A percentile compares a stretch with the other conserved stretches of the same genome.
phyloP scores from a whole-genome alignment of 2,888 invertebrate genomes.

The Myopa testacea region DNA sequence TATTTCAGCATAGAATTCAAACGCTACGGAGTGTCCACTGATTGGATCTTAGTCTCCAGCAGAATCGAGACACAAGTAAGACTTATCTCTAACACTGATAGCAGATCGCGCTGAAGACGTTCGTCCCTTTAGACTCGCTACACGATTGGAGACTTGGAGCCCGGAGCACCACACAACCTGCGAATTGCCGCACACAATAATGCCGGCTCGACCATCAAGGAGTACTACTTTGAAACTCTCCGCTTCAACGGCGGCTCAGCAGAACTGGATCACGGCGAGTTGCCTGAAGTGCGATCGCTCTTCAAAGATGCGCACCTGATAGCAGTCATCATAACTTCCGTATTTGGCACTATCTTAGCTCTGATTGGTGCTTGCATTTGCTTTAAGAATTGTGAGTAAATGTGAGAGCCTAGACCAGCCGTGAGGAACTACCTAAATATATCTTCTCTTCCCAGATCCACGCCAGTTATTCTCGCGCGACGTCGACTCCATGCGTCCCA shows the following conservation, averaged over 20 bases:
- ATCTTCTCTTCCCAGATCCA: constrained; percentile 54
- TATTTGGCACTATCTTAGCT: constrained; percentile 71
- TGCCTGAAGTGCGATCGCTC: constrained; percentile 56
- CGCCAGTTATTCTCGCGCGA: constrained; percentile 58
- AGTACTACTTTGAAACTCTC: constrained; percentile 73
- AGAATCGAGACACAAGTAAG: constrained; percentile 69
- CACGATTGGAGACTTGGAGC: constrained; percentile 70
- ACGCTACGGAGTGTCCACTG: constrained; percentile 58
- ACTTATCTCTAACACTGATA: constrained; percentile 45
- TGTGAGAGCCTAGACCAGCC: too few species aligned
- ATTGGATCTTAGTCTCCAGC: constrained; percentile 70
- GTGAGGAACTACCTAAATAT: neutral
- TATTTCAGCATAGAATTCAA: constrained; percentile 72
- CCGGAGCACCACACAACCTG: constrained; percentile 70
- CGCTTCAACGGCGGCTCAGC: constrained; percentile 69
- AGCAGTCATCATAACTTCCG: constrained; percentile 62
- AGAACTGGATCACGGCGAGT: constrained; percentile 53
- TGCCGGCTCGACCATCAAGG: constrained; percentile 73
- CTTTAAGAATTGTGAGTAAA: constrained; percentile 70
- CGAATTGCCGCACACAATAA: constrained; percentile 74
- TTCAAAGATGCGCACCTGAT: constrained; percentile 63
- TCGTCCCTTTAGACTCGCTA: constrained; percentile 61
- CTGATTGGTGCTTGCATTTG: constrained; percentile 72
- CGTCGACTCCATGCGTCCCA: constrained; percentile 57
- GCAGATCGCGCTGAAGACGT: neutral